phyloP scores from a whole-genome alignment of 1,140 invertebrate species.

The Drosophila fuyamai region DNA sequence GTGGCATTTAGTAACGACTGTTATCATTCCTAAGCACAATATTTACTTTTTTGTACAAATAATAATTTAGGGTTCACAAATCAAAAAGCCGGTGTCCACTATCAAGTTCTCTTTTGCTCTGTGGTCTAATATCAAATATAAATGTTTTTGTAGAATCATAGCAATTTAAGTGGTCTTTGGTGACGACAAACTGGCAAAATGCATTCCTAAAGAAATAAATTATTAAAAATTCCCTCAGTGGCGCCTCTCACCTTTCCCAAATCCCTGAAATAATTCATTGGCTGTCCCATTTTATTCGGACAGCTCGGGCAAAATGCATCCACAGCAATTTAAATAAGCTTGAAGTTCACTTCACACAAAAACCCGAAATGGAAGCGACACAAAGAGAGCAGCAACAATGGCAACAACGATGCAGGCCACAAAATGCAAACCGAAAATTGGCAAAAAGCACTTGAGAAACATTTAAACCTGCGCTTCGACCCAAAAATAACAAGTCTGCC shows the following conservation, averaged over 20 bases:
- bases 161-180: constrained; percentile 15
- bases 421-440: constrained; percentile 48
- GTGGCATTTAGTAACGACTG: too few species aligned
- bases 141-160: background rate
- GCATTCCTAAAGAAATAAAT: constrained; percentile 25
- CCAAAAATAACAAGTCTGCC: background rate
- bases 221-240: constrained; percentile 21
- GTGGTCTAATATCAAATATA: background rate
- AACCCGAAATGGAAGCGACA: constrained; percentile 23
- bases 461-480: constrained; percentile 34
- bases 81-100: too few species aligned
- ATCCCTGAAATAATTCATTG: constrained; percentile 11
- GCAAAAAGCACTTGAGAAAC: constrained; percentile 44
- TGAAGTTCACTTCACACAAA: constrained; percentile 19
- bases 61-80: too few species aligned
- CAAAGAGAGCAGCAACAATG: constrained; percentile 27
- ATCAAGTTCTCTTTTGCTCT: background rate
- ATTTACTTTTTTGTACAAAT: too few species aligned
- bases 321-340: constrained; percentile 32
- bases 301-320: constrained; percentile 17
- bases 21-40: too few species aligned
- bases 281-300: constrained; percentile 8
- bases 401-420: constrained; percentile 32
- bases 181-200: background rate
- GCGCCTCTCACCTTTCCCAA: constrained; percentile 13